Conservation (phyloP, 2,888 invertebrate species). For the Drosophila koepferae region DNA sequence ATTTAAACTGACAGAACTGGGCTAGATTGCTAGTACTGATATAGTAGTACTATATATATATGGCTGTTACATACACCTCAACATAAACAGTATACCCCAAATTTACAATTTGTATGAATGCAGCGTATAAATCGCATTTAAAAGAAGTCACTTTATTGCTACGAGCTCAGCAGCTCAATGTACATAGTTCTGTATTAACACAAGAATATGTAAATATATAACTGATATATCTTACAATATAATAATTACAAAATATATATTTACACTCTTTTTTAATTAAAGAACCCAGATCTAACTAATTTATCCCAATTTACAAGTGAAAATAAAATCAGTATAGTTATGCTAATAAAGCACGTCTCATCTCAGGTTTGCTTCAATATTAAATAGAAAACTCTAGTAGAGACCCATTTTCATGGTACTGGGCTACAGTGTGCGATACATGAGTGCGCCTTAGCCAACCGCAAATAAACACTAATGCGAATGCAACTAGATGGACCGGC, state of each 20-base stretch:
- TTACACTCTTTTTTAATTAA: background rate
- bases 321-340: background rate
- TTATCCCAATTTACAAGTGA: background rate
- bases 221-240: background rate
- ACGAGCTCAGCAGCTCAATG: background rate
- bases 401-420: background rate
- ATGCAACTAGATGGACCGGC: background rate
- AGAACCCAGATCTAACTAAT: background rate
- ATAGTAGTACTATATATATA: too few species aligned
- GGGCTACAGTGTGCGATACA: background rate
- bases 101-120: background rate
- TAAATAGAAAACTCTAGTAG: background rate
- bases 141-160: background rate
- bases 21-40: too few species aligned
- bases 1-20: too few species aligned
- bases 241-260: background rate
- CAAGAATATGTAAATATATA: background rate
- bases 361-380: background rate
- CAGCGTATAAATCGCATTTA: background rate
- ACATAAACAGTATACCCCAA: background rate
- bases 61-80: background rate
- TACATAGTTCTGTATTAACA: background rate
- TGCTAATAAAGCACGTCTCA: too few species aligned
- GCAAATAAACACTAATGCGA: slow-evolving; percentile 5
- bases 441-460: background rate